phyloP scores from a whole-genome alignment of 2,797 vertebrate species.

The Fratercula arctica region DNA sequence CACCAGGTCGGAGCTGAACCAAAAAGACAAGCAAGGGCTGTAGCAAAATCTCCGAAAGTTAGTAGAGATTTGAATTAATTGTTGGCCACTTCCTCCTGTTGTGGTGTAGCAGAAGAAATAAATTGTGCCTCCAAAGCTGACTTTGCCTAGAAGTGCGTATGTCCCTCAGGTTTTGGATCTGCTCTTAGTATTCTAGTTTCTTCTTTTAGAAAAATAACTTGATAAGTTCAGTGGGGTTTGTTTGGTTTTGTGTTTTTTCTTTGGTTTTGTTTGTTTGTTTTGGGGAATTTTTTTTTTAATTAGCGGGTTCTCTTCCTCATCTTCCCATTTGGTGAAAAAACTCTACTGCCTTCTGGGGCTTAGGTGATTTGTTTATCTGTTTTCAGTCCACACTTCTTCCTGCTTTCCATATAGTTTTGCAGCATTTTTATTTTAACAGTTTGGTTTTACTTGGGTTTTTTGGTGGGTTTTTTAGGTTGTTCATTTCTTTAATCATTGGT shows the following conservation, averaged over 20 bases:
- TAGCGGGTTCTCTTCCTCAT: background rate
- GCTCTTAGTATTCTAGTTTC: background rate
- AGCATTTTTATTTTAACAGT: background rate
- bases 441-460: background rate
- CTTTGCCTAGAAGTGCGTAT: background rate
- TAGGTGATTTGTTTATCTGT: background rate
- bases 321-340: background rate
- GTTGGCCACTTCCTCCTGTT: background rate
- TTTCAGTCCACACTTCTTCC: background rate
- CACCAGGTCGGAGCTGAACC: rapidly evolving
- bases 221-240: background rate
- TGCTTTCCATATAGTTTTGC: background rate
- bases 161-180: background rate
- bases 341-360: background rate
- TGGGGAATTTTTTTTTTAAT: background rate
- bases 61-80: background rate
- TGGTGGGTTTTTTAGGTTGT: background rate
- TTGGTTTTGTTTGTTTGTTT: background rate
- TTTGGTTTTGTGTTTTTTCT: background rate
- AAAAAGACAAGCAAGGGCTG: background rate
- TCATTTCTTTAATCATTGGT: background rate
- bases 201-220: background rate
- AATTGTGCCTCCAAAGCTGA: background rate
- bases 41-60: background rate
- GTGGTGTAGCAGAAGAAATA: background rate